Base-by-base conservation (phyloP, 2,113 vertebrate species). In the Brachypodius melanocephalos region DNA sequence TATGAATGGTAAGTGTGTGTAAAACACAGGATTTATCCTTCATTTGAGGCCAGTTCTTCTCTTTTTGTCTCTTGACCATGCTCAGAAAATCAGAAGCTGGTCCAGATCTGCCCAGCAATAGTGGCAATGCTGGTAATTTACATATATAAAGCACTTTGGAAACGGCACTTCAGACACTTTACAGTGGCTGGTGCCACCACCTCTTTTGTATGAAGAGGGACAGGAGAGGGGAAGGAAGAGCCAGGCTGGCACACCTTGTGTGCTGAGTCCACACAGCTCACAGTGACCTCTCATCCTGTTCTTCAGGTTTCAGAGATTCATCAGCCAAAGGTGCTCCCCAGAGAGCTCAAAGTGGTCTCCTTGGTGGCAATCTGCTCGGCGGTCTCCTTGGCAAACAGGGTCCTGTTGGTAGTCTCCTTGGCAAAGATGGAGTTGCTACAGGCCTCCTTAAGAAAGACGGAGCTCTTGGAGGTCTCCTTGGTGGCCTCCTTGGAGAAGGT, bases 391-490 rank as follows among this genome's bases (percentile, higher is more conserved):
- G 19, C 0, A 0, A 0, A 45, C 38, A 72, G 0, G 62, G 92
- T 8, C 0, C 0, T 0, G 2, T 72, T 2, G 90, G 57, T 0
- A 1, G 45, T 8, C 65, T 94, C 26, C 85, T 94, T 2, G 85
- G 17, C 0, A 0, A 1, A 69, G 21, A 40, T 0, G 10, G 76
- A 0, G 0, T 0, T 0, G 1, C 62, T 7, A 68, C 31, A 0
- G 0, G 38, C 5, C 67, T 88, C 19, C 38, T 93, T 3, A 1
- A 46, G 7, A 31, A 54, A 22, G 9, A 17, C 8, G 32, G 32
- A 14, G 8, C 16, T 22, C 19, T n/a, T n/a, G 20, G 54, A 1
- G 19, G 32, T 14, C 18, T 55, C 54, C 54, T 55, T 57, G 54
- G 54, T 9, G 52, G 52, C 9, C 54, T 57, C 54, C 54, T 57